Conservation (phyloP, 2,888 invertebrate genomes). For the Hyles lineata region DNA sequence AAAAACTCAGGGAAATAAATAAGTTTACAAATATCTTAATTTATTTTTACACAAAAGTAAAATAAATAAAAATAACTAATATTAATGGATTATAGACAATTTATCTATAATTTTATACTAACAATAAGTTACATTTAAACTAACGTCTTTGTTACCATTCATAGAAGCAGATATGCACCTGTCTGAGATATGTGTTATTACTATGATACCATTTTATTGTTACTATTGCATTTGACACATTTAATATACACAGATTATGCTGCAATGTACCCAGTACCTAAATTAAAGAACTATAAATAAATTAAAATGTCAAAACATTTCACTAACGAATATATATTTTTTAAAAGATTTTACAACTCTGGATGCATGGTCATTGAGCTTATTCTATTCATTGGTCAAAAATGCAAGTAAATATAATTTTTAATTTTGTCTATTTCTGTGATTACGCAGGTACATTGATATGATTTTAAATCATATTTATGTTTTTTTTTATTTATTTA, state of each 20-base stretch:
- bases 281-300: neutral
- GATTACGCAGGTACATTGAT: neutral
- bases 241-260: neutral
- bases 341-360: too few species aligned
- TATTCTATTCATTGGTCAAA: too few species aligned
- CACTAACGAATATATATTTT: too few species aligned
- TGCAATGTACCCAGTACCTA: neutral
- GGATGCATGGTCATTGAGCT: too few species aligned
- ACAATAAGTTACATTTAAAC: constrained; percentile 24
- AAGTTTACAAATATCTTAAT: constrained; percentile 58
- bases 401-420: too few species aligned
- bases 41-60: constrained; percentile 60
- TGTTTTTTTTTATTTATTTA: neutral
- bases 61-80: constrained; percentile 53
- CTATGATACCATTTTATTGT: neutral
- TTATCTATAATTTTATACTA: constrained; percentile 20
- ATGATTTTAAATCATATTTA: neutral
- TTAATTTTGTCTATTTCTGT: neutral
- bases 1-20: constrained; percentile 48
- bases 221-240: constrained; percentile 3
- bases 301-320: neutral
- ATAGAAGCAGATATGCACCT: constrained; percentile 81
- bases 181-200: constrained; percentile 43
- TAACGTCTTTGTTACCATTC: constrained; percentile 56
- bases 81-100: constrained; percentile 10